These are phyloP conservation scores for Lagria hirta DNA, from an alignment of 2,888 invertebrate species.

Conservation along the genomic window DNA sequence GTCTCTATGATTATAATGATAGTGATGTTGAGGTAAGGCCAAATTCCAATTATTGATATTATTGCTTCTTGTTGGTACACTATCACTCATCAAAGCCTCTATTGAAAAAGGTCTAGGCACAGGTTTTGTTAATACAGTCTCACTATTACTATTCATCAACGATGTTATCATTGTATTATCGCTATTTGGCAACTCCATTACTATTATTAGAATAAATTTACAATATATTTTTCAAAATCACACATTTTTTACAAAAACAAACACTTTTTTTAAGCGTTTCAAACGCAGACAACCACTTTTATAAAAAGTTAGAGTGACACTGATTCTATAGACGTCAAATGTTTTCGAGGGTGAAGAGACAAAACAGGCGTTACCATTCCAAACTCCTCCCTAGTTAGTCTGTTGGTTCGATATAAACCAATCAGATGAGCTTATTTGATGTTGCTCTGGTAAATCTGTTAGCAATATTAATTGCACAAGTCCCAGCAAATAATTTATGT, in stretches of 20 bases:
- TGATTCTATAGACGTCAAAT: conserved; percentile 23
- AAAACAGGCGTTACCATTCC: conserved; percentile 30
- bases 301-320: conserved; percentile 36
- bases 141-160: conserved; percentile 27
- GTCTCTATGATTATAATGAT: conserved; percentile 40
- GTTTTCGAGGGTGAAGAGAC: conserved; percentile 29
- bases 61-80: conserved; percentile 42
- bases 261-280: too few species aligned
- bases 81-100: conserved; percentile 60
- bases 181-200: conserved; percentile 39
- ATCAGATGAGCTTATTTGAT: conserved; percentile 34
- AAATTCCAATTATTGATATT: conserved; percentile 37
- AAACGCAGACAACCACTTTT: conserved; percentile 7
- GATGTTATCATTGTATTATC: conserved; percentile 35
- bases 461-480: conserved; percentile 33
- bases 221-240: not conserved
- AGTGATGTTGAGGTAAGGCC: conserved; percentile 31
- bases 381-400: conserved; percentile 33
- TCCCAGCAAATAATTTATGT: too few species aligned
- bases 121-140: conserved; percentile 45
- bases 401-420: conserved; percentile 37
- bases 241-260: conserved; percentile 2
- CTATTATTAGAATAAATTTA: conserved; percentile 3
- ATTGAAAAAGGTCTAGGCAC: conserved; percentile 65
- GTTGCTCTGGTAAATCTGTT: conserved; percentile 32